These are phyloP conservation scores for Linyphia triangularis DNA, from an alignment of 2,888 invertebrate genomes.

Conservation along the genomic window DNA sequence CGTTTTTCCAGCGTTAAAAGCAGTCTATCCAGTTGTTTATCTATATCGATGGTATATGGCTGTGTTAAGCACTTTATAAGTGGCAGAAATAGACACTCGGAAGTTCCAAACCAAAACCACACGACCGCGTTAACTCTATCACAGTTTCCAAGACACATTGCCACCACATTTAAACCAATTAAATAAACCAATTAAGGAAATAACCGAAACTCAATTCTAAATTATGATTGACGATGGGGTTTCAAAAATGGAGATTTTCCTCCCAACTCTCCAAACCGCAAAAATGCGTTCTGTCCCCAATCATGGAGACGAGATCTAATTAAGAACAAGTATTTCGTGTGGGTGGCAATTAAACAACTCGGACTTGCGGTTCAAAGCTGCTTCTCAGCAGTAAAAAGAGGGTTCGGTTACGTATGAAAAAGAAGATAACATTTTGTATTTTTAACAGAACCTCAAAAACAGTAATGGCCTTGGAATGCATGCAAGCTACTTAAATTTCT, in stretches of 20 bases:
- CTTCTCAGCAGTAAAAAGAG: background rate
- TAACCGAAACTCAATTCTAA: slow-evolving; percentile 15
- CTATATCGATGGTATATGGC: no score
- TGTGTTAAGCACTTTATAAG: no score
- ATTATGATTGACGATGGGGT: background rate
- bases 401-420: slow-evolving; percentile 5
- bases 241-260: slow-evolving; percentile 6
- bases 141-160: no score
- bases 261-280: background rate
- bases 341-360: slow-evolving; percentile 13
- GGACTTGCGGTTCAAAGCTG: no score
- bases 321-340: background rate
- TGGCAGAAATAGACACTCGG: no score
- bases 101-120: no score
- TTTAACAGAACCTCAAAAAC: background rate
- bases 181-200: slow-evolving; percentile 9
- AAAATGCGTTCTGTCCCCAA: slow-evolving; percentile 5
- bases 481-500: no score
- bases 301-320: no score
- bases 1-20: no score
- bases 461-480: no score
- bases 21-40: no score
- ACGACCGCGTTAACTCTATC: no score
- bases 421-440: background rate
- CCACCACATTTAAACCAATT: background rate